phyloP scores from a whole-genome alignment of 2,888 invertebrate genomes.

The Tupiocoris notatus region DNA sequence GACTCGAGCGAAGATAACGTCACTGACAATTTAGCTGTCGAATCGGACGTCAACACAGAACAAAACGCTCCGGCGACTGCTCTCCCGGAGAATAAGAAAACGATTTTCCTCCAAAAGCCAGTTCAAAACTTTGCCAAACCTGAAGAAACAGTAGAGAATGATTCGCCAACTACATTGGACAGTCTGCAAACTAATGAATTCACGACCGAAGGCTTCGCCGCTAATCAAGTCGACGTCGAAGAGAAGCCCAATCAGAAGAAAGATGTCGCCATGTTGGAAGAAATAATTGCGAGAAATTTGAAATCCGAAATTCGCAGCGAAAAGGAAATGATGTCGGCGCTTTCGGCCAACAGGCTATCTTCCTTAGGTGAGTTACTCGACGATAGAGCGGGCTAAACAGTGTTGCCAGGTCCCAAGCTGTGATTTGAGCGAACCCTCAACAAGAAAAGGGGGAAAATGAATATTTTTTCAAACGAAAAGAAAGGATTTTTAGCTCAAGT shows the following conservation, averaged over 20 bases:
- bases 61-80: neutral
- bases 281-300: constrained; percentile 49
- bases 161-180: neutral
- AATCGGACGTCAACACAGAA: constrained; percentile 8
- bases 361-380: constrained; percentile 1
- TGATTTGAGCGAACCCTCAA: too few relatives aligned
- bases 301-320: constrained; percentile 53
- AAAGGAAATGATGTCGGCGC: constrained; percentile 59
- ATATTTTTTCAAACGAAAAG: too few relatives aligned
- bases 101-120: neutral
- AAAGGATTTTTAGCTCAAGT: too few relatives aligned
- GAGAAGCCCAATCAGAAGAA: constrained; percentile 50
- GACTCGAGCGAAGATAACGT: constrained; percentile 38
- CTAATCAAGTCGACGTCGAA: constrained; percentile 51
- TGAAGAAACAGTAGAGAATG: constrained; percentile 17
- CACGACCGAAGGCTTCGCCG: constrained; percentile 47
- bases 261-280: constrained; percentile 51
- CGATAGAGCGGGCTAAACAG: too few relatives aligned
- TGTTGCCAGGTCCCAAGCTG: too few relatives aligned
- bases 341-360: constrained; percentile 44
- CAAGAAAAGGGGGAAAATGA: too few relatives aligned
- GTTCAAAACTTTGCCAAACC: constrained; percentile 16
- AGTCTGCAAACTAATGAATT: neutral
- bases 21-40: constrained; percentile 36
- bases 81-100: neutral